phyloP scores from a whole-genome alignment of 2,113 vertebrate species.

The Poecilia latipinna region DNA sequence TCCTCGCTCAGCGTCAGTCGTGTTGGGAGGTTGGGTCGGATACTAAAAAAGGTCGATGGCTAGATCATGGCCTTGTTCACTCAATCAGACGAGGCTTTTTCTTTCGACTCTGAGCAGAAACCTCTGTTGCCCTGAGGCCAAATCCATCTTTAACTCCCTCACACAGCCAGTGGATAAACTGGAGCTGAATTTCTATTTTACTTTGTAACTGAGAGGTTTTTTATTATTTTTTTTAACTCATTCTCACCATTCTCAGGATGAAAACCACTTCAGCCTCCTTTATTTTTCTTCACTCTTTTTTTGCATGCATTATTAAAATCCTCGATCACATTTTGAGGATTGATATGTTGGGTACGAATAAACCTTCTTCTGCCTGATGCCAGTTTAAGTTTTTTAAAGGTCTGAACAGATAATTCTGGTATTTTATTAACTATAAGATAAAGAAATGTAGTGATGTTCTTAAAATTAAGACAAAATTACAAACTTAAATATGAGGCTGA shows the following conservation, averaged over 20 bases:
- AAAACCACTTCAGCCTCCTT: background rate
- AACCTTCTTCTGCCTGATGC: too few relatives aligned
- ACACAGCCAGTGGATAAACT: constrained; percentile 38
- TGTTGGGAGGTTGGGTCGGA: constrained; percentile 41
- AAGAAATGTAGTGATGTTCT: too few relatives aligned
- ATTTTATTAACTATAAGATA: too few relatives aligned
- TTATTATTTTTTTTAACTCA: background rate
- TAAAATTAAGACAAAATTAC: too few relatives aligned
- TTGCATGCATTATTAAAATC: too few relatives aligned
- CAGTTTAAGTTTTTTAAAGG: too few relatives aligned
- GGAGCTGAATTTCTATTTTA: constrained; percentile 46
- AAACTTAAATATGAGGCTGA: too few relatives aligned
- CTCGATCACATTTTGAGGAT: too few relatives aligned
- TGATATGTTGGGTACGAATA: too few relatives aligned
- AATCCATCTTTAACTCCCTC: constrained; percentile 29
- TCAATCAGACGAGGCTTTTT: constrained; percentile 70
- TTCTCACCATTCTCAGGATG: constrained; percentile 15
- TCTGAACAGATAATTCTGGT: too few relatives aligned
- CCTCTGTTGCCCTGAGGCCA: constrained; percentile 55
- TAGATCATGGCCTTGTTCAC: constrained; percentile 66
- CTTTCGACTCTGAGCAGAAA: constrained; percentile 72
- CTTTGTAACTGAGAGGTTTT: constrained; percentile 32
- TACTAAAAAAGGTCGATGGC: constrained; percentile 55
- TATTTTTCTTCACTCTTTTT: background rate
- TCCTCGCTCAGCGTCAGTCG: constrained; percentile 18